phyloP scores from a whole-genome alignment of 2,888 invertebrate species.

The Lasioglossum malachurum region DNA sequence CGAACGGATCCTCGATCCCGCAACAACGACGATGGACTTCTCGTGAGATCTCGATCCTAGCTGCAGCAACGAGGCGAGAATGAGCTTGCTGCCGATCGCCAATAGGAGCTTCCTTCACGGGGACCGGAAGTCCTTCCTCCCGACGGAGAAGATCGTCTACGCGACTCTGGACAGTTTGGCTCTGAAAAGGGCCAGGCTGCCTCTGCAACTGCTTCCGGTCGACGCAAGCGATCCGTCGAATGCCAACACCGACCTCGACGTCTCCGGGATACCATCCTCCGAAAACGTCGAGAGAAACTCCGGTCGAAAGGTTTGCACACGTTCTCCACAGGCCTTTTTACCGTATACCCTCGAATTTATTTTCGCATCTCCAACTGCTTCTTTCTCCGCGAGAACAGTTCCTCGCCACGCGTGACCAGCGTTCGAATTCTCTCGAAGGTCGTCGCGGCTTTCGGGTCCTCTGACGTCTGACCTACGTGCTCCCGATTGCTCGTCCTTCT shows the following conservation, averaged over 20 bases:
- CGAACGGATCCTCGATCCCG: background rate
- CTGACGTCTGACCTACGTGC: background rate
- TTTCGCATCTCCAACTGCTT: background rate
- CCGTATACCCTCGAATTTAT: background rate
- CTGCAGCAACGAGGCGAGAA: conserved; percentile 30
- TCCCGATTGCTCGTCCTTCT: background rate
- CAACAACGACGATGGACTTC: background rate
- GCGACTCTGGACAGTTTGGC: conserved; percentile 81
- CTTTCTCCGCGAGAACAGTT: background rate
- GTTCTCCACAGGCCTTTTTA: background rate
- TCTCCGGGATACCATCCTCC: background rate
- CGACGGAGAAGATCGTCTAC: conserved; percentile 73
- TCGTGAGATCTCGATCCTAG: background rate
- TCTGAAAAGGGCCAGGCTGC: conserved; percentile 77
- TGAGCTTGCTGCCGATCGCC: conserved; percentile 72
- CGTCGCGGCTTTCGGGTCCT: background rate
- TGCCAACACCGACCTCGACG: background rate
- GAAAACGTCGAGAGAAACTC: background rate
- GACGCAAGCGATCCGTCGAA: conserved; percentile 55
- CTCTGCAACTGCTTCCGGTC: conserved; percentile 77
- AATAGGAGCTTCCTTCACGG: conserved; percentile 78
- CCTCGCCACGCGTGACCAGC: conserved; percentile 9
- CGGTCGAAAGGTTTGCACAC: background rate
- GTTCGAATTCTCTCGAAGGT: conserved; percentile 11
- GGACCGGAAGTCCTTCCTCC: conserved; percentile 49